Evolutionary conservation across 2,113 vertebrate species (phyloP).

Genomic region (Hemichromis elongatus): DNA sequence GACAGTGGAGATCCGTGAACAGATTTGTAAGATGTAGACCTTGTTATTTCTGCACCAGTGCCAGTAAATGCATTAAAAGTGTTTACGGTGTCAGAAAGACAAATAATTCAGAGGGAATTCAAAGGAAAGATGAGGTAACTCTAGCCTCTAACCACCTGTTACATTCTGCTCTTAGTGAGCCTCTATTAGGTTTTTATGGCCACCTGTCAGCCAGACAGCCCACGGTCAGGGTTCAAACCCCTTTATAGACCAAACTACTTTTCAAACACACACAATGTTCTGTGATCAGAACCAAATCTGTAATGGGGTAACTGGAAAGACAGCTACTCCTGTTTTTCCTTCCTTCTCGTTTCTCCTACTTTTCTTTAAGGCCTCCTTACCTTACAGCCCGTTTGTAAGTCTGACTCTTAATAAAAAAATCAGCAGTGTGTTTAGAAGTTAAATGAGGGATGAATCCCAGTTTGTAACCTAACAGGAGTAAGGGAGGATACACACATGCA

Average conservation of each 20-base stretch:
- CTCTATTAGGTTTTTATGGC: slow-evolving; percentile 43
- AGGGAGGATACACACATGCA: background rate
- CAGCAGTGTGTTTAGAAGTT: slow-evolving; percentile 5
- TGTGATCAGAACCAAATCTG: background rate
- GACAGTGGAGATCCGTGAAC: background rate
- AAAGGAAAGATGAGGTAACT: slow-evolving; percentile 45
- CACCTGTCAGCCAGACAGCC: slow-evolving; percentile 49
- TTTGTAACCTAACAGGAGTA: slow-evolving; percentile 54
- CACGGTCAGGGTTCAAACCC: slow-evolving; percentile 34
- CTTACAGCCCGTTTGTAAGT: slow-evolving; percentile 47
- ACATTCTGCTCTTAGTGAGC: slow-evolving; percentile 26
- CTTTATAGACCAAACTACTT: slow-evolving; percentile 5
- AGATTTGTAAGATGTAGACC: background rate
- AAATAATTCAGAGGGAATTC: slow-evolving; percentile 10
- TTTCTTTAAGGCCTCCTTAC: background rate
- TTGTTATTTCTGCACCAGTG: background rate
- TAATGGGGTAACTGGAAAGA: background rate
- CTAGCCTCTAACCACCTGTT: slow-evolving; percentile 54
- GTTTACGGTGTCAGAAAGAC: slow-evolving; percentile 33
- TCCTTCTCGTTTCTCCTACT: background rate
- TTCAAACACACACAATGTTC: background rate
- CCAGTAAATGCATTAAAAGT: background rate
- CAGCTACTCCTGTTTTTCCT: background rate
- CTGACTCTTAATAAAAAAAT: slow-evolving; percentile 15
- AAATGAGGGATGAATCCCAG: slow-evolving; percentile 24